Evolutionary conservation across 1,140 invertebrate species (phyloP).

Genomic region (Ephestia elutella): DNA sequence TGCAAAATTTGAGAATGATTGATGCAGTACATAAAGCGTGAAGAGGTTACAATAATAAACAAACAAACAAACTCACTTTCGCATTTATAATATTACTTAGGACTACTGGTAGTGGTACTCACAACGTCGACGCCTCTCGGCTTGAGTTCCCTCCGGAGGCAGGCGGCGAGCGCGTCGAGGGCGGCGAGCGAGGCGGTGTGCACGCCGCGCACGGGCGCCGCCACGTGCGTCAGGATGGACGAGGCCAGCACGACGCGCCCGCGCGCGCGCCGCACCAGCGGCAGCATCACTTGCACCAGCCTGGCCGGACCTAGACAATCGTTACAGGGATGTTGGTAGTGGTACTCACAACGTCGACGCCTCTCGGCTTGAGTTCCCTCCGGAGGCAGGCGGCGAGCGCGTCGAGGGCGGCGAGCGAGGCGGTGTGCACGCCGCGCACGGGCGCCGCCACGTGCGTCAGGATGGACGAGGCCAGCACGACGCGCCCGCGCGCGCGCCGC

Average conservation of each 20-base stretch:
- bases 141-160: conserved; percentile 87
- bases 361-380: conserved; percentile 84
- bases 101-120: conserved; percentile 33
- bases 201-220: conserved; percentile 84
- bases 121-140: conserved; percentile 82
- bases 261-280: conserved; percentile 82
- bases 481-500: conserved; percentile 81
- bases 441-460: conserved; percentile 85
- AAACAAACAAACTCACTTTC: too few relatives aligned
- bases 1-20: too few relatives aligned
- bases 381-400: conserved; percentile 87
- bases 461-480: conserved; percentile 80
- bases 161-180: conserved; percentile 86
- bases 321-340: too few relatives aligned
- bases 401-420: conserved; percentile 84
- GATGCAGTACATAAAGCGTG: too few relatives aligned
- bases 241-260: conserved; percentile 82
- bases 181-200: conserved; percentile 86
- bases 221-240: conserved; percentile 83
- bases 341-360: conserved; percentile 78
- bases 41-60: too few relatives aligned
- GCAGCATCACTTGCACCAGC: conserved; percentile 87
- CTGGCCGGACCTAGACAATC: conserved; percentile 76
- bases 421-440: conserved; percentile 86
- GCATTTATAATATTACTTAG: too few relatives aligned